phyloP scores from a whole-genome alignment of 2,113 vertebrate species.

The Chamaetylas fuelleborni region DNA sequence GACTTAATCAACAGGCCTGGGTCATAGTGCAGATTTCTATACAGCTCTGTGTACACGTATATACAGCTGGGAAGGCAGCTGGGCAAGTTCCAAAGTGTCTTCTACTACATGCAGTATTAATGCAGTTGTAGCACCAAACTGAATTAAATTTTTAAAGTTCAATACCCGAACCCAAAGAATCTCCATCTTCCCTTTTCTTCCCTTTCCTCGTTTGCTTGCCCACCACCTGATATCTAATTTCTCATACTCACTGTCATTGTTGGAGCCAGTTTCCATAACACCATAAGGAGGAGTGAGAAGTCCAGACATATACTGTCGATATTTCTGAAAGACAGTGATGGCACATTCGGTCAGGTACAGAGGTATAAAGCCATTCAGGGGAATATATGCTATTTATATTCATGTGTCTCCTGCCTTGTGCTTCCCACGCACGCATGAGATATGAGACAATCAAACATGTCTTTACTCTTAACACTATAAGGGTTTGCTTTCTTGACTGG shows the following conservation, averaged over 20 bases:
- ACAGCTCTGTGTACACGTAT: not conserved
- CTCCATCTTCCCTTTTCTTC: not conserved
- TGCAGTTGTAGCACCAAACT: not conserved
- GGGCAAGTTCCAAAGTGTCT: not conserved
- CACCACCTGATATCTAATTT: not conserved
- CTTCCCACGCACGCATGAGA: not conserved
- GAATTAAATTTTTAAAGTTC: not conserved
- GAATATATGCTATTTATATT: not conserved
- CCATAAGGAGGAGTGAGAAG: constrained; percentile 94
- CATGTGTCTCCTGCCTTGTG: not conserved
- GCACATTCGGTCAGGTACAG: constrained; percentile 21
- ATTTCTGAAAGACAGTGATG: constrained; percentile 81
- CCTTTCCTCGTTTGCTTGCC: not conserved
- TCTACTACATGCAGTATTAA: not conserved
- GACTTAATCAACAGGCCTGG: not conserved
- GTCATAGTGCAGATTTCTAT: not conserved
- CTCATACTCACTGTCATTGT: constrained; percentile 89
- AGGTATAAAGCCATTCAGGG: not conserved
- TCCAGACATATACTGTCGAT: constrained; percentile 93
- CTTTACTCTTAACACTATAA: not conserved
- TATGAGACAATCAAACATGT: not conserved
- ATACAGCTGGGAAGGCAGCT: not conserved
- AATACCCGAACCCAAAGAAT: not conserved
- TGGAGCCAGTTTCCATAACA: constrained; percentile 91
- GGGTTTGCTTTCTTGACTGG: not conserved